Evolutionary conservation across 2,797 vertebrate species (phyloP).

Genomic region (Alfaro cultratus): DNA sequence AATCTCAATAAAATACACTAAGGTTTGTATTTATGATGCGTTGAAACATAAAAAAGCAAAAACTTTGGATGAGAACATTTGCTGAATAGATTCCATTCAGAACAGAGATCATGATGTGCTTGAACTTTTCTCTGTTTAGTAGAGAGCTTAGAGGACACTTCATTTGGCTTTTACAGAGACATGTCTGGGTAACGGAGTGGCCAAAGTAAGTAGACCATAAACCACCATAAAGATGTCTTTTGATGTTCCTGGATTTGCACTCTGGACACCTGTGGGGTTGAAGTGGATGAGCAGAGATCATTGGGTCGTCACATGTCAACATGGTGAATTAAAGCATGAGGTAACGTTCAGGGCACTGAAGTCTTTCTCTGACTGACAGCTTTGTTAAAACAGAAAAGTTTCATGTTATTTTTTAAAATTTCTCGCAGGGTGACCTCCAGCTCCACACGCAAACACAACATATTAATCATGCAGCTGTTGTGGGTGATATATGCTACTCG

Average conservation of each 20-base stretch:
- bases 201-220: conserved; percentile 65
- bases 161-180: conserved; percentile 49
- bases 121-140: neutral
- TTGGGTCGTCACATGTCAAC: conserved; percentile 57
- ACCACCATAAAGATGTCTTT: conserved; percentile 38
- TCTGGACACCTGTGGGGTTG: conserved; percentile 73
- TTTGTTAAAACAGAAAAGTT: neutral
- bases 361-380: conserved; percentile 22
- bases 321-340: conserved; percentile 38
- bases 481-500: conserved; percentile 16
- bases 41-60: neutral
- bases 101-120: neutral
- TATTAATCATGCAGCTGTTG: conserved; percentile 30
- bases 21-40: neutral
- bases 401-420: conserved; percentile 4
- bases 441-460: neutral
- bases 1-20: neutral
- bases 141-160: conserved; percentile 24
- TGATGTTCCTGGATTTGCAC: conserved; percentile 58
- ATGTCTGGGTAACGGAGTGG: conserved; percentile 50
- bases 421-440: neutral
- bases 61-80: neutral
- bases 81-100: neutral
- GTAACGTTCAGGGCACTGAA: conserved; percentile 12
- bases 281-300: conserved; percentile 57